Evolutionary conservation across 2,888 invertebrate species (phyloP).

Genomic region (Tortrix viridana): DNA sequence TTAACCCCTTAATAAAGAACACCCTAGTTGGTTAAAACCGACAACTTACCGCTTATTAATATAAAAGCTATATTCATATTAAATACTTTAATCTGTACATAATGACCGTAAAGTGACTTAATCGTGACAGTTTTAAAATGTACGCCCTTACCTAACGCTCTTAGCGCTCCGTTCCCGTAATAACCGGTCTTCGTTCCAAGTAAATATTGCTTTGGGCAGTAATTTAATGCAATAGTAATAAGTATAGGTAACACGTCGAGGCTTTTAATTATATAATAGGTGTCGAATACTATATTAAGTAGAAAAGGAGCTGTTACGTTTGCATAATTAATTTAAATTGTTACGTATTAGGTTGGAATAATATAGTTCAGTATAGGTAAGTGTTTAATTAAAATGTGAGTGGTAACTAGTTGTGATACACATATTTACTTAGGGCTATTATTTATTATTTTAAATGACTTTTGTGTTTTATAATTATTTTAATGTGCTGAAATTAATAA

Average conservation of each 20-base stretch:
- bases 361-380: background rate
- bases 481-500: too few species aligned
- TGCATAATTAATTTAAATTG: slow-evolving; percentile 9
- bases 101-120: slow-evolving; percentile 20
- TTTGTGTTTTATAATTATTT: too few species aligned
- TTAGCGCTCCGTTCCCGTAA: slow-evolving; percentile 22
- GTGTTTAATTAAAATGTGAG: background rate
- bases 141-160: slow-evolving; percentile 24
- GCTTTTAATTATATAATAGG: slow-evolving; percentile 18
- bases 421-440: too few species aligned
- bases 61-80: slow-evolving; percentile 4
- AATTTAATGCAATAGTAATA: slow-evolving; percentile 27
- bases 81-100: slow-evolving; percentile 17
- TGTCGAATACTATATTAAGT: slow-evolving; percentile 21
- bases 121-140: slow-evolving; percentile 19
- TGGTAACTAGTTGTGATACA: background rate
- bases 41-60: background rate
- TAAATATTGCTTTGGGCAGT: slow-evolving; percentile 26
- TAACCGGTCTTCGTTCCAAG: slow-evolving; percentile 11
- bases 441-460: too few species aligned
- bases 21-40: background rate
- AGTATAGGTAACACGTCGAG: slow-evolving; percentile 25
- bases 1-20: too few species aligned
- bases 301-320: slow-evolving; percentile 3
- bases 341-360: background rate